Conservation (phyloP, 2,888 invertebrate genomes). For the Cryptocheilus praepositus region DNA sequence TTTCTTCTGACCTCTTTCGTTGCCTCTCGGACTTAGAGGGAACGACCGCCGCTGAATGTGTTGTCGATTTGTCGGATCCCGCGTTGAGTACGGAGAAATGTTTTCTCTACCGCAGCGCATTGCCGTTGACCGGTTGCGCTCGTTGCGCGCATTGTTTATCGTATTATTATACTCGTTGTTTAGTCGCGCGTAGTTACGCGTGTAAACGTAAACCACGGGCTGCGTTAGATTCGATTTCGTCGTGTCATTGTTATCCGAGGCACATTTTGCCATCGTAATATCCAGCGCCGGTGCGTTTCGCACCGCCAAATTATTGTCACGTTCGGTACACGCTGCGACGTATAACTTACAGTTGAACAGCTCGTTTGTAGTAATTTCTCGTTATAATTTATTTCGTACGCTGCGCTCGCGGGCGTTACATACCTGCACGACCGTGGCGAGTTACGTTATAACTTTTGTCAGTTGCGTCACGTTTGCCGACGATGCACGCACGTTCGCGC, state of each 20-base stretch:
- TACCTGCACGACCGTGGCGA: no score
- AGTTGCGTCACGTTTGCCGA: not conserved
- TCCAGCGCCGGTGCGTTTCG: no score
- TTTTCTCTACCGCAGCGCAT: constrained; percentile 15
- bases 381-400: no score
- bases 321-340: no score
- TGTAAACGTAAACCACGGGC: constrained; percentile 17
- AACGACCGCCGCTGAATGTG: not conserved
- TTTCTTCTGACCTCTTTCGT: not conserved
- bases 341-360: no score
- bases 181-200: constrained; percentile 13
- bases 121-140: constrained; percentile 18
- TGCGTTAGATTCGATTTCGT: constrained; percentile 23
- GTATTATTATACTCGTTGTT: constrained; percentile 10
- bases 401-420: no score
- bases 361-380: no score
- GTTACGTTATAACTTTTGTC: not conserved
- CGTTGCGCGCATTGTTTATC: constrained; percentile 21
- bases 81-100: no score
- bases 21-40: not conserved
- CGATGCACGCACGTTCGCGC: constrained; percentile 2
- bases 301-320: no score
- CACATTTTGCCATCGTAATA: no score
- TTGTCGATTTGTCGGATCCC: no score
- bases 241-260: constrained; percentile 7